These are phyloP conservation scores for Triplophysa tibetana DNA, from an alignment of 2,113 vertebrate genomes.

Conservation along the genomic window DNA sequence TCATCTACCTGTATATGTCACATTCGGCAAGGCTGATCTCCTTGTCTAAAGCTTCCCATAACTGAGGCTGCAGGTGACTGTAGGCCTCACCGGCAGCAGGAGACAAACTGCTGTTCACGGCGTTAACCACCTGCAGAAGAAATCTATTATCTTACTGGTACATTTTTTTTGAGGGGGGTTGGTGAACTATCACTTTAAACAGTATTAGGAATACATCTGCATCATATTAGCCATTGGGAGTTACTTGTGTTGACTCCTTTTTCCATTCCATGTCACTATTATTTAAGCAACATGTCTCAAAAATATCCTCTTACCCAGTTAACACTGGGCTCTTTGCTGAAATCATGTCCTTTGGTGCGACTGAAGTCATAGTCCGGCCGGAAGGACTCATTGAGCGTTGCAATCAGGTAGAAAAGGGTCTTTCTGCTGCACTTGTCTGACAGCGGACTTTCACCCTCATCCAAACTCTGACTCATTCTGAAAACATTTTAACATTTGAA, in stretches of 20 bases:
- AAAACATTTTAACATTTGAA: neutral
- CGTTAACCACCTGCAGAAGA: conserved; percentile 83
- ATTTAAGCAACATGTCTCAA: neutral
- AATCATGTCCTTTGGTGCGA: conserved; percentile 86
- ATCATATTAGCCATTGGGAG: neutral
- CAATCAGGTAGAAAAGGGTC: conserved; percentile 97
- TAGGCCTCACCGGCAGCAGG: conserved; percentile 90
- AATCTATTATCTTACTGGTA: neutral
- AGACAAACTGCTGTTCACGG: conserved; percentile 91
- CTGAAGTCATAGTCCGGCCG: conserved; percentile 96
- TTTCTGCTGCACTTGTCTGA: conserved; percentile 96
- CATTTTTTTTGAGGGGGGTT: too few relatives aligned
- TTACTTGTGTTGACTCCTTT: too few relatives aligned
- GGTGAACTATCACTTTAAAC: too few relatives aligned
- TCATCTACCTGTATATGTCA: conserved; percentile 90
- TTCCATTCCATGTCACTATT: too few relatives aligned
- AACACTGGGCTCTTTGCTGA: conserved; percentile 92
- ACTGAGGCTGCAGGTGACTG: conserved; percentile 81
- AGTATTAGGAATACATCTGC: too few relatives aligned
- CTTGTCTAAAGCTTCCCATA: conserved; percentile 91
- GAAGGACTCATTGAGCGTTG: conserved; percentile 94
- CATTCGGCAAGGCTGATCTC: conserved; percentile 89
- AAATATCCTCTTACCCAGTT: conserved; percentile 80
- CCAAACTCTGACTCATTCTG: conserved; percentile 73
- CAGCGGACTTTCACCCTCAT: conserved; percentile 86